Evolutionary conservation across 2,888 invertebrate species (phyloP).

Genomic region (Acronicta psi): DNA sequence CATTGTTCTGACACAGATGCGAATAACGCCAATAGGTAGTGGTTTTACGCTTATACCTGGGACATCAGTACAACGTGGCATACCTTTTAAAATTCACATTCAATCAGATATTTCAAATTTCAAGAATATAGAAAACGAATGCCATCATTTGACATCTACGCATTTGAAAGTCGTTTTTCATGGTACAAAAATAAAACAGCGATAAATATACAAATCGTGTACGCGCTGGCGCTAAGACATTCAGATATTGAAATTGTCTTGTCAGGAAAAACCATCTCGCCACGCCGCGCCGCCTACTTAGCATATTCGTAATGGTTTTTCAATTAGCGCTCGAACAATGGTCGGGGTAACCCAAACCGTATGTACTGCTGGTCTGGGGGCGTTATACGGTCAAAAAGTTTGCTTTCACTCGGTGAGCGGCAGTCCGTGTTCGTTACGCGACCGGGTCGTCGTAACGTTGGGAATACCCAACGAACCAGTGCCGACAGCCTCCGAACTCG

Average conservation of each 20-base stretch:
- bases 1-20: conserved; percentile 49
- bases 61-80: background rate
- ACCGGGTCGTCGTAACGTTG: conserved; percentile 63
- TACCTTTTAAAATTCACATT: conserved; percentile 6
- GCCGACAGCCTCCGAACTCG: conserved; percentile 56
- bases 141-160: conserved; percentile 12
- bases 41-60: conserved; percentile 59
- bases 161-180: conserved; percentile 14
- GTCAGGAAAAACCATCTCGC: conserved; percentile 59
- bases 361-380: conserved; percentile 43
- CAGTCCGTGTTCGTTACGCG: conserved; percentile 63
- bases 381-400: conserved; percentile 55
- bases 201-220: conserved; percentile 40
- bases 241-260: conserved; percentile 44
- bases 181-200: conserved; percentile 25
- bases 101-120: conserved; percentile 4
- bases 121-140: background rate
- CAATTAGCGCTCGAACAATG: conserved; percentile 57
- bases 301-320: conserved; percentile 60
- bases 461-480: conserved; percentile 73
- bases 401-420: conserved; percentile 75
- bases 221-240: conserved; percentile 29
- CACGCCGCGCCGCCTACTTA: conserved; percentile 44
- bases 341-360: conserved; percentile 67
- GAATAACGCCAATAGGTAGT: conserved; percentile 34